Evolutionary conservation across 1,140 invertebrate species (phyloP).

Genomic region (Drosophila kanapiae): DNA sequence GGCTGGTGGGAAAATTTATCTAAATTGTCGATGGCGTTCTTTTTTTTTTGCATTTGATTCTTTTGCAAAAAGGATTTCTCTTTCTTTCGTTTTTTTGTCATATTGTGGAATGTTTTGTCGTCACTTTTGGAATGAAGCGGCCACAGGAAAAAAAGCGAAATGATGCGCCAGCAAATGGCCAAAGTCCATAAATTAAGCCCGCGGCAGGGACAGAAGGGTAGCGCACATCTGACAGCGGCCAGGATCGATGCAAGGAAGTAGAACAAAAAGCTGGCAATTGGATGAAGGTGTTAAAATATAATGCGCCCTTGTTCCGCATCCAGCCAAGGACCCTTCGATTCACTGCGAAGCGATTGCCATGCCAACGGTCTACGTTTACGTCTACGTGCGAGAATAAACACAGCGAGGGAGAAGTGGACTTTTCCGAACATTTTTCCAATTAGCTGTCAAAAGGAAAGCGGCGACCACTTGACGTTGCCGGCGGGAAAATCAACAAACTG

Average conservation of each 20-base stretch:
- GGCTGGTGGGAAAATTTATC: slow-evolving; percentile 85
- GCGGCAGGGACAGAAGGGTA: slow-evolving; percentile 32
- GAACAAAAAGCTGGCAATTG: slow-evolving; percentile 73
- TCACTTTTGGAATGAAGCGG: slow-evolving; percentile 72
- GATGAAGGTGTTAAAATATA: slow-evolving; percentile 85
- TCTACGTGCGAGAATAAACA: slow-evolving; percentile 27
- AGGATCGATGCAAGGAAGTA: slow-evolving; percentile 70
- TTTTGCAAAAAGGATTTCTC: slow-evolving; percentile 66
- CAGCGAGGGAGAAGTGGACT: slow-evolving; percentile 9
- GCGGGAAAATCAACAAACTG: slow-evolving; percentile 30
- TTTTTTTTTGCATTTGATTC: slow-evolving; percentile 58
- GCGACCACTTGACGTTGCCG: slow-evolving; percentile 30
- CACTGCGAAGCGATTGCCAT: slow-evolving; percentile 19
- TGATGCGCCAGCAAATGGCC: slow-evolving; percentile 72
- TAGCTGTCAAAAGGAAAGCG: slow-evolving; percentile 56
- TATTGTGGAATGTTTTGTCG: slow-evolving; percentile 85
- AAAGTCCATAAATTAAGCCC: slow-evolving; percentile 84
- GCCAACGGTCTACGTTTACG: slow-evolving; percentile 9
- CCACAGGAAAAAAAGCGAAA: slow-evolving; percentile 36
- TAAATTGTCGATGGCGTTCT: slow-evolving; percentile 81
- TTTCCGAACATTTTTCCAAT: slow-evolving; percentile 68
- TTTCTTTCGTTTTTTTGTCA: slow-evolving; percentile 77
- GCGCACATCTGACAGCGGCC: slow-evolving; percentile 65
- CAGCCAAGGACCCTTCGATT: slow-evolving; percentile 24
- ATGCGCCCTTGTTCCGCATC: slow-evolving; percentile 57